Evolutionary conservation across 2,797 vertebrate species (phyloP), one percentile per base, ranked within the genome.

Genomic region (Hemibagrus guttatus): DNA sequence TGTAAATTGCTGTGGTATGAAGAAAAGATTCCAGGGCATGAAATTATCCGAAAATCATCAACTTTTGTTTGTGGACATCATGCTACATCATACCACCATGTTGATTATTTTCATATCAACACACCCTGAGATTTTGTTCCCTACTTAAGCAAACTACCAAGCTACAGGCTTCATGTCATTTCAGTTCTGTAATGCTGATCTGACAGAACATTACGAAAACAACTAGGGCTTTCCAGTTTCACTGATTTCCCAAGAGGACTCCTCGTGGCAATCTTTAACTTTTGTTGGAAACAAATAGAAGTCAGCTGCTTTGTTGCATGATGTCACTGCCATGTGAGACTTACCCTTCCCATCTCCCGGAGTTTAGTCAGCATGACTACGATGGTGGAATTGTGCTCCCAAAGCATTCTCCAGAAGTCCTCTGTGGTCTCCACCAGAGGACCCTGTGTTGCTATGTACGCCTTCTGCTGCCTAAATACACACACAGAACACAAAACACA

Each of bases 351-450:
- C 97, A 99, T 99, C 94, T 99, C 98, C 6, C 97, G 95, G 79
- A 99, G 96, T 93, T 99, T 98, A 90, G 97, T 99, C 92, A 99
- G 95, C 98, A 99, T 99, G 93, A 99, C 98, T 78, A 99, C 96
- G 79, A 99, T 99, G 91, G 98, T 99, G 91, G 98, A 99, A 91
- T 98, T 99, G 94, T 99, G 97, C 86, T 99, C 98, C 98, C 98
- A 99, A 6, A 99, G 90, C 98, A 99, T 99, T 90, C 98, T 96
- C 98, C 98, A 99, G 95, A 99, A 98, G 95, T 99, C 98, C 92
- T 99, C 98, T 0, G 98, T 98, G 92, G 97, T 99, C 94, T 99
- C 97, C 0, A 97, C 95, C 91, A 99, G 92, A 0, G 98, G 98
- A 89, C 98, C 98, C 94, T 99, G 98, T 0, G 98, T 98, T 89